phyloP scores from a whole-genome alignment of 2,888 invertebrate species.

The Phorcus lineatus region DNA sequence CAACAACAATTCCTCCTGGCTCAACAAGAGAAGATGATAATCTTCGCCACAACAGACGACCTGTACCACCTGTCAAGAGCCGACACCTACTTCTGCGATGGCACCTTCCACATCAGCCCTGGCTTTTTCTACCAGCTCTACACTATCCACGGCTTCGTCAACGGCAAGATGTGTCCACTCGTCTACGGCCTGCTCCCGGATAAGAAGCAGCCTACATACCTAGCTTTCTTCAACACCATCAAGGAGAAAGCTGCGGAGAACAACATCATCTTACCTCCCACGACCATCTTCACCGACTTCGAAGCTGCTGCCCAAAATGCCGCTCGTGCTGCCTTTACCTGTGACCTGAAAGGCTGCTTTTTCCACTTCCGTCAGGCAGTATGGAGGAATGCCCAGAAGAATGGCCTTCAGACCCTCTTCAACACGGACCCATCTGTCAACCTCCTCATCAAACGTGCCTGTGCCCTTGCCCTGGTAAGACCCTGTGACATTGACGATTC shows the following conservation, averaged over 20 bases:
- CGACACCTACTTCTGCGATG: background rate
- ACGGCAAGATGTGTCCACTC: background rate
- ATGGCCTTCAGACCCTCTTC: background rate
- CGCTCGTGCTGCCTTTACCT: background rate
- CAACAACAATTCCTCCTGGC: no score
- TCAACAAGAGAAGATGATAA: no score
- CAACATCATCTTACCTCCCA: background rate
- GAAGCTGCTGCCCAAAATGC: background rate
- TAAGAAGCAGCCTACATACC: background rate
- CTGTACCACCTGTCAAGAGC: background rate
- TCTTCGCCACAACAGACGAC: no score
- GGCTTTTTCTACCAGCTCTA: background rate
- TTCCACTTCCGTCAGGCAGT: background rate
- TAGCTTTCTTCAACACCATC: background rate
- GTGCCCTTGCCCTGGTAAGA: background rate
- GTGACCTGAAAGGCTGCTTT: background rate
- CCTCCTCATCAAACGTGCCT: background rate
- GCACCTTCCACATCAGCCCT: background rate
- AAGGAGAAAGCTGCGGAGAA: background rate
- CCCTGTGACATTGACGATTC: background rate
- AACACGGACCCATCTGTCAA: background rate
- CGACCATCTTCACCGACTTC: background rate
- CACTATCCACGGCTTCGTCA: background rate
- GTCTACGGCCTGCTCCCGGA: background rate
- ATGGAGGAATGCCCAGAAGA: background rate